Conservation (phyloP, 2,888 invertebrate genomes). For the Esperia sulphurella region DNA sequence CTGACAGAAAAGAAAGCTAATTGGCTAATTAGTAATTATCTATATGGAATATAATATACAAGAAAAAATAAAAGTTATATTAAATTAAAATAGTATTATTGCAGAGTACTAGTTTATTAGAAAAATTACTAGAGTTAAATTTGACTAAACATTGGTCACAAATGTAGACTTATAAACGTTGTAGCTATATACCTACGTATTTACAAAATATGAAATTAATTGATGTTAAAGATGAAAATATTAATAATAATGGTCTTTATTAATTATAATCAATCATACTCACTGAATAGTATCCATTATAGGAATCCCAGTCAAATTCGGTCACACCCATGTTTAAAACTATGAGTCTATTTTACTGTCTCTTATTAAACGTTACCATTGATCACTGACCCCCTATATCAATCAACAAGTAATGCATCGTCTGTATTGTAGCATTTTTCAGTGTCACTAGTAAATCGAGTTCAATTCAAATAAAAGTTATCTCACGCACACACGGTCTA, state of each 20-base stretch:
- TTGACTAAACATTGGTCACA: too few species aligned
- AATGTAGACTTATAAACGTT: too few species aligned
- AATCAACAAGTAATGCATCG: constrained; percentile 37
- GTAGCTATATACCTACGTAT: not conserved
- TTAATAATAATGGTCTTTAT: too few species aligned
- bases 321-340: constrained; percentile 68
- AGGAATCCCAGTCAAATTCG: constrained; percentile 72
- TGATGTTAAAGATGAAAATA: too few species aligned
- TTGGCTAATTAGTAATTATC: not conserved
- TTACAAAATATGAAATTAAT: not conserved
- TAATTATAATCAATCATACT: constrained; percentile 28
- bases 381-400: constrained; percentile 39
- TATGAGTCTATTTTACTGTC: constrained; percentile 14
- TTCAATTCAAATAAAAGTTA: constrained; percentile 41
- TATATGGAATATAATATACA: not conserved
- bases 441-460: constrained; percentile 33
- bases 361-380: constrained; percentile 32
- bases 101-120: too few species aligned
- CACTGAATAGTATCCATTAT: constrained; percentile 70
- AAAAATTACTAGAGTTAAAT: too few species aligned
- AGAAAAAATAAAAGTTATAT: too few species aligned
- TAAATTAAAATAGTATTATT: too few species aligned
- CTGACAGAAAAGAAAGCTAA: not conserved
- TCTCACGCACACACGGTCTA: constrained; percentile 68
- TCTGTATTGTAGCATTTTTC: constrained; percentile 17